A percentile compares a stretch with the other conserved stretches of the same genome.
Evolutionary conservation across 2,888 invertebrate species (phyloP).

Genomic region (Arrhopalites spinosus): DNA sequence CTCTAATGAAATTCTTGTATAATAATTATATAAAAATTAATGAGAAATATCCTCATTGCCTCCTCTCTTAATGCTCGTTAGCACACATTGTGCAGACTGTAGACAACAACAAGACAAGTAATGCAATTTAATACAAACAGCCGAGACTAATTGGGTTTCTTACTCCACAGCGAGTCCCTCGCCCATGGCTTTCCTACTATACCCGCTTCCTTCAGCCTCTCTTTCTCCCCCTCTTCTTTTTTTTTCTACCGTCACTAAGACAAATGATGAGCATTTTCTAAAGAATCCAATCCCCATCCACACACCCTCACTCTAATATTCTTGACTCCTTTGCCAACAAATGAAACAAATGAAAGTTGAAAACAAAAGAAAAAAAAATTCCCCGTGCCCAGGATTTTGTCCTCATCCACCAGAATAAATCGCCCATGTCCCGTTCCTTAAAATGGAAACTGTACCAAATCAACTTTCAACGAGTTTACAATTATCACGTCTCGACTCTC

Average conservation of each 20-base stretch:
- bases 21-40: no score
- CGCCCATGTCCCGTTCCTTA: neutral
- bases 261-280: conserved; percentile 4
- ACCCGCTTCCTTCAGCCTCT: no score
- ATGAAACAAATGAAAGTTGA: neutral
- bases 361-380: no score
- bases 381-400: no score
- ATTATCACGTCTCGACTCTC: neutral
- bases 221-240: neutral
- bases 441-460: neutral
- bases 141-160: conserved; percentile 12
- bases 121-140: conserved; percentile 14
- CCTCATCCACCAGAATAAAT: no score
- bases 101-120: neutral
- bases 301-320: neutral
- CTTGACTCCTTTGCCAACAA: neutral
- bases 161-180: neutral
- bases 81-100: neutral
- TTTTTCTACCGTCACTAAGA: neutral
- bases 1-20: no score
- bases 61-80: conserved; percentile 11
- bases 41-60: neutral
- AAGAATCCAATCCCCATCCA: neutral
- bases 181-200: neutral
- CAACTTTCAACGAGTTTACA: neutral